phyloP scores from a whole-genome alignment of 2,797 vertebrate genomes.

The Myripristis murdjan region DNA sequence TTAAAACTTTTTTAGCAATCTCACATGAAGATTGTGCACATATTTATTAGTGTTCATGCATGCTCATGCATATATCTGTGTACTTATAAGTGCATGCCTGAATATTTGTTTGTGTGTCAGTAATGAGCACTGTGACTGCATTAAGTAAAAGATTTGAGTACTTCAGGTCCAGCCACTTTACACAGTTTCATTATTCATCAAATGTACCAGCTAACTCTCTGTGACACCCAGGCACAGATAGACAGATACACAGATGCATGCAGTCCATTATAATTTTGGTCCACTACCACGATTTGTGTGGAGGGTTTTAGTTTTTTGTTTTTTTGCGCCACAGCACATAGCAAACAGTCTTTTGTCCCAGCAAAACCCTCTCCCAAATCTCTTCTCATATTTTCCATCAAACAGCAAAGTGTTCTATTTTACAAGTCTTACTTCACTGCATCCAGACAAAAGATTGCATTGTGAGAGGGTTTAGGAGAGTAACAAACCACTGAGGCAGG shows the following conservation, averaged over 20 bases:
- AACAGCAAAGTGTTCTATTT: constrained; percentile 1
- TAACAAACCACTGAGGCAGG: constrained; percentile 21
- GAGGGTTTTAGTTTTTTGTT: too few species aligned
- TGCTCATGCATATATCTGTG: background rate
- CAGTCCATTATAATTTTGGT: background rate
- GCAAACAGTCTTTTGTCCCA: background rate
- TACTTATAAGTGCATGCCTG: background rate
- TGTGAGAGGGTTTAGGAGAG: constrained; percentile 24
- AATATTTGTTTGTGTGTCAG: background rate
- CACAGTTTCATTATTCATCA: background rate
- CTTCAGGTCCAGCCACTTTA: constrained; percentile 1
- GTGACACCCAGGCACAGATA: background rate
- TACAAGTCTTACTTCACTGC: constrained; percentile 16
- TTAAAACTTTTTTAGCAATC: background rate
- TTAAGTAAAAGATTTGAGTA: background rate
- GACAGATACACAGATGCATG: background rate
- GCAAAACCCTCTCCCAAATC: background rate
- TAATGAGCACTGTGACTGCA: background rate
- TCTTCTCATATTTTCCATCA: constrained; percentile 13
- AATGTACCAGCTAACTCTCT: background rate
- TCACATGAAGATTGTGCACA: too few species aligned
- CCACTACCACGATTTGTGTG: background rate
- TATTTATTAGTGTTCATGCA: background rate
- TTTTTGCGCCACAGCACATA: background rate
- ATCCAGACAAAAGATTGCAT: constrained; percentile 30